phyloP scores from a whole-genome alignment of 2,888 invertebrate genomes.

The Mamestra brassicae region DNA sequence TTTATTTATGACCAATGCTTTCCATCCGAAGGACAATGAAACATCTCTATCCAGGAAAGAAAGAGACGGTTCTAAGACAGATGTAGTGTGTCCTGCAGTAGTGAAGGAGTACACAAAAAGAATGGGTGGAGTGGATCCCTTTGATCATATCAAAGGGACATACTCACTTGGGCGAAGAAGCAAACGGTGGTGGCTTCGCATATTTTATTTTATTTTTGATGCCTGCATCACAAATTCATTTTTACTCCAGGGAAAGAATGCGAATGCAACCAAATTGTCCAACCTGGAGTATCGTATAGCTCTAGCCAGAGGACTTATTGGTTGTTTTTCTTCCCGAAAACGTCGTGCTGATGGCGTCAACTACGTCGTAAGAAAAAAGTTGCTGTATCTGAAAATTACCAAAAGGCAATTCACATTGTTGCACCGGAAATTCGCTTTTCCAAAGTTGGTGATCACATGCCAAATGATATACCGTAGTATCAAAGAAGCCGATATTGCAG shows the following conservation, averaged over 20 bases:
- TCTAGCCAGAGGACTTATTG: conserved; percentile 60
- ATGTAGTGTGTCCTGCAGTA: conserved; percentile 22
- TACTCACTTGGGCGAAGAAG: conserved; percentile 64
- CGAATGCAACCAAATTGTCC: conserved; percentile 54
- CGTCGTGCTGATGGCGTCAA: conserved; percentile 44
- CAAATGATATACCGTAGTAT: conserved; percentile 45
- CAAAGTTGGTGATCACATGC: conserved; percentile 58
- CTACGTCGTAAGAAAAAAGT: conserved; percentile 45
- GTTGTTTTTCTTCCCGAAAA: conserved; percentile 56
- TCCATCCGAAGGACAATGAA: too few relatives aligned
- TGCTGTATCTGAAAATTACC: conserved; percentile 50
- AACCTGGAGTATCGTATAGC: conserved; percentile 61
- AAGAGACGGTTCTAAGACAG: too few relatives aligned
- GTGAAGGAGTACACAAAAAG: conserved; percentile 66
- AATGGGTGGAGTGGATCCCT: conserved; percentile 64
- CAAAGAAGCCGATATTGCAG: conserved; percentile 39
- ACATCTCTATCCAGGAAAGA: too few relatives aligned
- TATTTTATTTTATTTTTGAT: conserved; percentile 65
- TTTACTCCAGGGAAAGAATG: conserved; percentile 53
- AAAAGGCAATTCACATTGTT: conserved; percentile 50
- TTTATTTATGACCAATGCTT: conserved; percentile 57
- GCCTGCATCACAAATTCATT: conserved; percentile 61
- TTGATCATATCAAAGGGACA: conserved; percentile 59
- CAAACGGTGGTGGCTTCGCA: conserved; percentile 61
- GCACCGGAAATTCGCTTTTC: conserved; percentile 48